A percentile compares a stretch with the other conserved stretches of the same genome.
These are phyloP conservation scores for Paramisgurnus dabryanus DNA, from an alignment of 2,113 vertebrate genomes.

Conservation along the genomic window DNA sequence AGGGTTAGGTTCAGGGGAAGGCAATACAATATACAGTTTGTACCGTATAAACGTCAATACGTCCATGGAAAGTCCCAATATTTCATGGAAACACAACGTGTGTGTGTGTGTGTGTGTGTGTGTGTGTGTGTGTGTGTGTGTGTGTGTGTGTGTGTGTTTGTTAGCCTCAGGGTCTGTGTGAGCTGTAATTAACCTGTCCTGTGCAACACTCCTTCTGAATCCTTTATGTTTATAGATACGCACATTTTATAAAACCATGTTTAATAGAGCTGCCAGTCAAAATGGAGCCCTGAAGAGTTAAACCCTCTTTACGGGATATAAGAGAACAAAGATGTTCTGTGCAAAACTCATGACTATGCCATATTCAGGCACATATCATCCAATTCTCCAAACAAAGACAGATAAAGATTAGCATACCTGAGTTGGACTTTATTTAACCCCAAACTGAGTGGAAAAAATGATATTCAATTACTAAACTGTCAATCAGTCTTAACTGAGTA, in stretches of 20 bases:
- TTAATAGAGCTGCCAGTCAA: conserved; percentile 24
- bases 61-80: too few relatives aligned
- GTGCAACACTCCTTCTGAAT: neutral
- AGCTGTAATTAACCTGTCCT: neutral
- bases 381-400: neutral
- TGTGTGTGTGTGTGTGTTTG: conserved; percentile 1
- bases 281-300: neutral
- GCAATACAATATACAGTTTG: too few relatives aligned
- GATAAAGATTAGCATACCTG: neutral
- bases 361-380: neutral
- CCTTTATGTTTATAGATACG: conserved; percentile 5
- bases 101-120: too few relatives aligned
- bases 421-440: neutral
- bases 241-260: neutral
- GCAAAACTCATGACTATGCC: neutral
- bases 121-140: too few relatives aligned
- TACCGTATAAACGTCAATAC: too few relatives aligned
- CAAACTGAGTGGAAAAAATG: neutral
- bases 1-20: too few relatives aligned
- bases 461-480: neutral
- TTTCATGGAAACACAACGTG: too few relatives aligned
- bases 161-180: neutral
- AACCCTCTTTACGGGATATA: neutral
- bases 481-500: neutral
- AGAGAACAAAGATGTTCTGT: conserved; percentile 10